Evolutionary conservation across 2,113 vertebrate species (phyloP).

Genomic region (Speoplatyrhinus poulsoni): DNA sequence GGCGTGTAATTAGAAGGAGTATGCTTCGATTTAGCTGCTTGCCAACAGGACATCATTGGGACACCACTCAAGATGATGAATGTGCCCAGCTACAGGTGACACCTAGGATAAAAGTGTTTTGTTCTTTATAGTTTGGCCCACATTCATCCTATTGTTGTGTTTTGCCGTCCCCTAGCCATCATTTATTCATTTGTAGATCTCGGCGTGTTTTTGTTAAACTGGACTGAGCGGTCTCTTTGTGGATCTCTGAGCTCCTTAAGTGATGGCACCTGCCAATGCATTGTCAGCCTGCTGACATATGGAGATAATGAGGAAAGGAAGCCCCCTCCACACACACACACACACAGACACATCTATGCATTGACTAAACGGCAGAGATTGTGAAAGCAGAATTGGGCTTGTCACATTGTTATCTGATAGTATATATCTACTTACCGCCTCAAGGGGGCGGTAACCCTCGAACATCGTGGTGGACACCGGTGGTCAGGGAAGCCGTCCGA

Average conservation of each 20-base stretch:
- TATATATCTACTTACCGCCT: too few species aligned
- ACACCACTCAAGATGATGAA: background rate
- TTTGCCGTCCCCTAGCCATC: background rate
- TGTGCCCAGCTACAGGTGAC: background rate
- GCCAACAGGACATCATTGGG: background rate
- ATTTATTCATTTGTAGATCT: background rate
- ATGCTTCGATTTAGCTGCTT: background rate
- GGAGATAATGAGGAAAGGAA: background rate
- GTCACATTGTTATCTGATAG: background rate
- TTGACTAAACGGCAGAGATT: background rate
- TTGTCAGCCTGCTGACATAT: background rate
- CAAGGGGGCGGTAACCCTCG: too few species aligned
- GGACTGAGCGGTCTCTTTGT: background rate
- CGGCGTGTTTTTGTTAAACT: constrained; percentile 5
- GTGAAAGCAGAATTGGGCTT: background rate
- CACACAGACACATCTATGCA: background rate
- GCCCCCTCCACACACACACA: background rate
- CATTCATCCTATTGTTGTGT: background rate
- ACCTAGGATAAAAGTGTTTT: background rate
- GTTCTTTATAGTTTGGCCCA: background rate
- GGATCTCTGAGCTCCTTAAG: background rate
- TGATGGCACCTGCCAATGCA: constrained; percentile 1
- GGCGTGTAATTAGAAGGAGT: background rate
- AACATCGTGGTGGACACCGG: too few species aligned
- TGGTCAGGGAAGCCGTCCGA: too few species aligned